Evolutionary conservation across 1,140 invertebrate species (phyloP), one percentile per base, ranked within the genome.

Genomic region (Lasioglossum albipes): DNA sequence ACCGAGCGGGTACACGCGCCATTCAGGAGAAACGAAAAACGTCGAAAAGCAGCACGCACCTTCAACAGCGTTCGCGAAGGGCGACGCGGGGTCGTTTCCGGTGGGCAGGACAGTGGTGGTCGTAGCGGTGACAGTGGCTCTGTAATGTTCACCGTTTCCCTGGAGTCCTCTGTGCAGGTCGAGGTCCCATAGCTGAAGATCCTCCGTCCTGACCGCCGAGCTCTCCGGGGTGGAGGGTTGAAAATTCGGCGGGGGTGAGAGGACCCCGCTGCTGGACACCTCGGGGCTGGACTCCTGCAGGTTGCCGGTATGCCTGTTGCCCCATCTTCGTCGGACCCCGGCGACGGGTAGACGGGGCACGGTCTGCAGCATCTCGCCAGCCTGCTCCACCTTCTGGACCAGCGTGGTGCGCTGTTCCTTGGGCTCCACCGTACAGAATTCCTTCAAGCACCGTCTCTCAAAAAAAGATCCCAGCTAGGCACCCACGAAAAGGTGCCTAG

Each of bases 181-280:
- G 68, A 95, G 95, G 80, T 97, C 95, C 97, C 97, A 98, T 76
- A 97, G 94, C 84, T 97, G 97, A 65, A 97, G 94, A 83, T 97
- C 96, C 71, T 96, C 95, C 88, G 96, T 93, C 90, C 96, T 92
- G 90, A 95, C 93, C 67, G 94, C 42, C 0, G 75, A 95, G 95
- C 84, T 93, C 92, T 86, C 90, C 7, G 96, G 96, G 71, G 96
- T 95, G 22, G 95, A 95, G 61, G 96, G 96, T 80, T 91, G 89
- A 82, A 90, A 91, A 73, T 90, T 90, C 2, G 88, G 88, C 0
- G 90, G 91, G 27, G 91, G 90, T 69, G 93, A 92, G 18, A 92
- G 77, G 0, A 90, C 90, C 57, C 90, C 88, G 72, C 91, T 91
- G 82, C 91, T 92, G 9, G 92, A 93, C 10, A 93, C 92, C 76